These are phyloP conservation scores for Sitta europaea DNA, from an alignment of 2,113 vertebrate genomes.

Conservation along the genomic window DNA sequence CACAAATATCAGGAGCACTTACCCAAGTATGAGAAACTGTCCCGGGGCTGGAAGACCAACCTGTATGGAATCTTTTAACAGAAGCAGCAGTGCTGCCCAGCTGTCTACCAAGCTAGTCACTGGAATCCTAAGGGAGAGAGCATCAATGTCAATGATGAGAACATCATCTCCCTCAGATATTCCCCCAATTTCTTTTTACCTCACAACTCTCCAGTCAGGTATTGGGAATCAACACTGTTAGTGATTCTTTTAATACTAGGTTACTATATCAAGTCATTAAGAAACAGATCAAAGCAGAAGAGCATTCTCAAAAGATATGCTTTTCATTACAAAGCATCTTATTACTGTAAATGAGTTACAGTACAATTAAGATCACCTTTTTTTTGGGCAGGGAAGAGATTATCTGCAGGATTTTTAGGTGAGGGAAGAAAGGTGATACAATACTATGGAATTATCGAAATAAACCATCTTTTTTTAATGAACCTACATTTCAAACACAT, in stretches of 20 bases:
- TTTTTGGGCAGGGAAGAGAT: neutral
- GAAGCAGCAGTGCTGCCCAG: conserved; percentile 89
- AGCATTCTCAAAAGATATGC: neutral
- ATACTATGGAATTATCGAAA: neutral
- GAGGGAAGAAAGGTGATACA: neutral
- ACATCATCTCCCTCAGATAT: neutral
- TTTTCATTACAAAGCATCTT: neutral
- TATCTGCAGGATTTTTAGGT: neutral
- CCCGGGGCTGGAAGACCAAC: conserved; percentile 92
- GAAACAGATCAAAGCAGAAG: neutral
- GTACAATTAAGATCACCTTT: neutral
- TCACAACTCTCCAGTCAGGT: neutral
- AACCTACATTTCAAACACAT: neutral
- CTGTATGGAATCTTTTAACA: conserved; percentile 94
- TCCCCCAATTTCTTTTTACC: neutral
- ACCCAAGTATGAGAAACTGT: conserved; percentile 97
- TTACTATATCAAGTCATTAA: neutral
- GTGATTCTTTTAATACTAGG: neutral
- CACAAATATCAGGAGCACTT: conserved; percentile 19
- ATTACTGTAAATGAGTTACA: neutral
- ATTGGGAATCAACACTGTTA: neutral
- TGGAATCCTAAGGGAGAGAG: conserved; percentile 80
- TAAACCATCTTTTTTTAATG: neutral
- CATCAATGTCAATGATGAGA: neutral
- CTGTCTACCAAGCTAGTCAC: conserved; percentile 94